A percentile compares a stretch with the other conserved stretches of the same genome.
Evolutionary conservation across 2,113 vertebrate genomes (phyloP).

Genomic region (Spheniscus mendiculus): DNA sequence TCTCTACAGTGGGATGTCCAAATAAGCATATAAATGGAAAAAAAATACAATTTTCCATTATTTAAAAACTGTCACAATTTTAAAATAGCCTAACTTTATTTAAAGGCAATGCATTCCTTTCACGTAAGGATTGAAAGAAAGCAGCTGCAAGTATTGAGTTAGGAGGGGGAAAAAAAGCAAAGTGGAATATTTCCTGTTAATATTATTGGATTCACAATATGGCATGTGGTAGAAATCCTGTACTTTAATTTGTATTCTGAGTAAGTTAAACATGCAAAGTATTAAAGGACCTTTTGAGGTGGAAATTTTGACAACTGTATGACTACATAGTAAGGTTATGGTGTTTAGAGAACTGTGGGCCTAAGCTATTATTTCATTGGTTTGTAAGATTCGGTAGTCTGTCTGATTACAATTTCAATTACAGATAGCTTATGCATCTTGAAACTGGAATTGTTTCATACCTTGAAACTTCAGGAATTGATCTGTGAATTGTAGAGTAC

Average conservation of each 20-base stretch:
- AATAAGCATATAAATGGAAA: neutral
- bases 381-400: neutral
- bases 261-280: neutral
- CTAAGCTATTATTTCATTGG: neutral
- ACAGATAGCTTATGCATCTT: neutral
- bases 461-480: neutral
- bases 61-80: neutral
- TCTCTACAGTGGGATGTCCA: neutral
- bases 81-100: neutral
- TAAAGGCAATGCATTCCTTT: neutral
- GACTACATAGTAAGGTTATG: neutral
- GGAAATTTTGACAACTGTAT: neutral
- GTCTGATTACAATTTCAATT: neutral
- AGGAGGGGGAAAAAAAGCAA: fast-evolving
- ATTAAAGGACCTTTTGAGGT: neutral
- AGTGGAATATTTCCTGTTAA: neutral
- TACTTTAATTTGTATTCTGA: neutral
- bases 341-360: neutral
- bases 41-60: neutral
- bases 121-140: neutral
- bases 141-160: neutral
- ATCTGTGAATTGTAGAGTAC: neutral
- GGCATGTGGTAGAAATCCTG: neutral
- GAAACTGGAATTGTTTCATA: neutral
- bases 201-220: neutral